These are phyloP conservation scores for Athalia rosae DNA, from an alignment of 2,888 invertebrate species.

Conservation along the genomic window DNA sequence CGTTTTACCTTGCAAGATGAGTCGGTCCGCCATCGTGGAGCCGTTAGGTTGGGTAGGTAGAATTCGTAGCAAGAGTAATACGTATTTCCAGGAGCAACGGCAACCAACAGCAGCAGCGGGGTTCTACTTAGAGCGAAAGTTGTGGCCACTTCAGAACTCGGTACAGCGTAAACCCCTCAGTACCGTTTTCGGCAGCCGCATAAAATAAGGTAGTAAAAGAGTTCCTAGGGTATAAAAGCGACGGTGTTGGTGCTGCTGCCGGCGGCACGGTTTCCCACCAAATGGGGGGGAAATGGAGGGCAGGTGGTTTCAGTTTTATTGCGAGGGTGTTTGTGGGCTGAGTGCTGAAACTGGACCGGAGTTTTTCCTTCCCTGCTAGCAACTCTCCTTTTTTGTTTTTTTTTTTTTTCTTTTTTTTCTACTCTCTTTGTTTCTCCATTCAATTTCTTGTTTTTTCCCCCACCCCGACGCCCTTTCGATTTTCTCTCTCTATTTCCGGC, in stretches of 20 bases:
- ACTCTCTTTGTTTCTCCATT: background rate
- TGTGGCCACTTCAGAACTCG: slow-evolving; percentile 57
- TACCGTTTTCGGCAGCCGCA: slow-evolving; percentile 56
- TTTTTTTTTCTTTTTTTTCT: background rate
- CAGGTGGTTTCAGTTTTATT: slow-evolving; percentile 41
- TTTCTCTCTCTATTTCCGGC: too few species aligned
- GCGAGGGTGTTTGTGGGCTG: slow-evolving; percentile 40
- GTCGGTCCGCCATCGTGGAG: background rate
- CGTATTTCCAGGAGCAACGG: slow-evolving; percentile 21
- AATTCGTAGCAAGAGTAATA: background rate
- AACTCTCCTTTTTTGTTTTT: background rate
- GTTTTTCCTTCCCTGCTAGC: background rate
- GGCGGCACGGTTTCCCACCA: background rate
- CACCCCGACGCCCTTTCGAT: background rate
- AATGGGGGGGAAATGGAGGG: slow-evolving; percentile 2
- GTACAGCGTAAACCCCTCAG: slow-evolving; percentile 58
- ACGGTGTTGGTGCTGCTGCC: background rate
- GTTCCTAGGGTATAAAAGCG: slow-evolving; percentile 51
- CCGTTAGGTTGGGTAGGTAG: background rate
- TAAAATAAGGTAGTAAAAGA: slow-evolving; percentile 57
- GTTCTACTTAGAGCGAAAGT: slow-evolving; percentile 59
- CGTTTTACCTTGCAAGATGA: slow-evolving; percentile 11
- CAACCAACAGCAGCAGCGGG: slow-evolving; percentile 31
- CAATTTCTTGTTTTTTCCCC: background rate
- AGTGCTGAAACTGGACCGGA: slow-evolving; percentile 31